Conservation (phyloP, 2,113 vertebrate genomes). For the Ursus arctos region DNA sequence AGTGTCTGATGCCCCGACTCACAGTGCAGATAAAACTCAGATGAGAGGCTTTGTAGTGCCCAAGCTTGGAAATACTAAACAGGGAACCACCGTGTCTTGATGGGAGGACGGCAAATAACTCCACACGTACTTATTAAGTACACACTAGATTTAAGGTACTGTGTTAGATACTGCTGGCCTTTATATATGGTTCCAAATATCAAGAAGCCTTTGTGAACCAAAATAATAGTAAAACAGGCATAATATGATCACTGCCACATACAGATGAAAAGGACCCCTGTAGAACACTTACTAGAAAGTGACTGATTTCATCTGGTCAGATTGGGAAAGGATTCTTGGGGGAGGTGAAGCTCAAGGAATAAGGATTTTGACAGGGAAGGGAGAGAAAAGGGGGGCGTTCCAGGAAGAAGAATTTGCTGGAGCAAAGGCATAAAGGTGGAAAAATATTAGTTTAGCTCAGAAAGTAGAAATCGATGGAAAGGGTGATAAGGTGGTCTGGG, state of each 20-base stretch:
- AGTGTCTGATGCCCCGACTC: not conserved
- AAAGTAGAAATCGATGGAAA: not conserved
- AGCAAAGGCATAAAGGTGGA: not conserved
- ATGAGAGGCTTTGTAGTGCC: not conserved
- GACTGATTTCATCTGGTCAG: not conserved
- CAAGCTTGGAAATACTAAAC: not conserved
- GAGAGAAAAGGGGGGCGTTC: not conserved
- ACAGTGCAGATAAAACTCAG: not conserved
- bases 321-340: not conserved
- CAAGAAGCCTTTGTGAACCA: not conserved
- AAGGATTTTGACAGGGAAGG: not conserved
- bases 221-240: not conserved
- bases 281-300: not conserved
- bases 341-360: not conserved
- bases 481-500: not conserved
- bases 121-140: not conserved
- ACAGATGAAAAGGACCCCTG: not conserved
- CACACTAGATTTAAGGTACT: not conserved
- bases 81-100: not conserved
- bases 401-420: not conserved
- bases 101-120: not conserved
- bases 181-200: not conserved
- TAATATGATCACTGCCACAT: not conserved
- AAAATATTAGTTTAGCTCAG: conserved; percentile 43
- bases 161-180: not conserved